Evolutionary conservation across 2,888 invertebrate species (phyloP).

Genomic region (Kryphioiulus occultus): DNA sequence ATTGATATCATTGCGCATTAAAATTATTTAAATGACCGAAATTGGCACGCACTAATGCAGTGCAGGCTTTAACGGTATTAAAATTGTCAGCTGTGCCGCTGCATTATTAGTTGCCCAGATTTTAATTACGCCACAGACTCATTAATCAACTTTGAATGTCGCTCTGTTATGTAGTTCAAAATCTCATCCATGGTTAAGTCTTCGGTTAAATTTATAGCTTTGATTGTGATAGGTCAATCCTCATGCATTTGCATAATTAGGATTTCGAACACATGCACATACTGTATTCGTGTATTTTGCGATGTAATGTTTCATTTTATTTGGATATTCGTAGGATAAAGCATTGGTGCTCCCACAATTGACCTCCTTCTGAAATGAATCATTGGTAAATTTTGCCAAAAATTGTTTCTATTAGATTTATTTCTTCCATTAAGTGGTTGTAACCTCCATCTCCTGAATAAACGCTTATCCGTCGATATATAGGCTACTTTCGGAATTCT

Average conservation of each 20-base stretch:
- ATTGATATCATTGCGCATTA: constrained; percentile 6
- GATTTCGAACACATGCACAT: too few species aligned
- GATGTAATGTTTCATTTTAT: too few species aligned
- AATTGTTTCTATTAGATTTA: background rate
- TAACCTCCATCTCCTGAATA: too few species aligned
- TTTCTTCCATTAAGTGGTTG: background rate
- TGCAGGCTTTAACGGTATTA: background rate
- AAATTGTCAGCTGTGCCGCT: background rate
- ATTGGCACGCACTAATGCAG: background rate
- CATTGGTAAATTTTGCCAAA: background rate
- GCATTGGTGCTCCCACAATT: too few species aligned
- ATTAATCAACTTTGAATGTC: background rate
- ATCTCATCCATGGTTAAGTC: background rate
- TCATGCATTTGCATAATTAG: background rate
- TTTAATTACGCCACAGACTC: background rate
- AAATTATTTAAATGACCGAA: background rate
- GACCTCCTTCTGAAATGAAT: background rate
- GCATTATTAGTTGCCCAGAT: background rate
- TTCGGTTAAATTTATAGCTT: background rate
- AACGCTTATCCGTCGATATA: too few species aligned
- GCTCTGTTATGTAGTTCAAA: background rate
- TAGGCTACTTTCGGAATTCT: too few species aligned
- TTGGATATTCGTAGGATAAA: too few species aligned
- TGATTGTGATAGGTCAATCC: background rate
- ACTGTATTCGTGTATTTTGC: background rate